Percentiles rank a stretch among this genome's conserved stretches.
phyloP scores from a whole-genome alignment of 2,113 vertebrate genomes.

The Pluvianellus socialis region DNA sequence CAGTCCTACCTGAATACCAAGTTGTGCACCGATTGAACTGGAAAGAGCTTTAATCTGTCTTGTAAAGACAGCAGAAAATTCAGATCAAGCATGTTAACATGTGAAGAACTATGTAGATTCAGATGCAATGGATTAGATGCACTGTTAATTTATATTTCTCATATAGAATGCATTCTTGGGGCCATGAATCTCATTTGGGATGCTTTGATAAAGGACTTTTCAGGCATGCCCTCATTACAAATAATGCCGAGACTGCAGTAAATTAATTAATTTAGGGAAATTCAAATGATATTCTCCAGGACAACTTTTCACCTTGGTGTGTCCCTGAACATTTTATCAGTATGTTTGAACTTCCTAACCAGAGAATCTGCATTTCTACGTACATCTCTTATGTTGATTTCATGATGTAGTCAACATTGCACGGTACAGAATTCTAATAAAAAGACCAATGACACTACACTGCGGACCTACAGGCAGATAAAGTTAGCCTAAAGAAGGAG shows the following conservation, averaged over 20 bases:
- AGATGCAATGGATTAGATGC: not conserved
- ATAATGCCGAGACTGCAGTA: not conserved
- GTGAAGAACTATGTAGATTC: not conserved
- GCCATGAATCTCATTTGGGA: fast-evolving
- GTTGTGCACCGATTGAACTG: not conserved
- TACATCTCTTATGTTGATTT: not conserved
- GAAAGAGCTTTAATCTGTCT: not conserved
- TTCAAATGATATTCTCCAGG: not conserved
- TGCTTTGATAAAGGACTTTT: not conserved
- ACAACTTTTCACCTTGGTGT: not conserved
- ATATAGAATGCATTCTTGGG: not conserved
- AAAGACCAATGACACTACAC: not conserved
- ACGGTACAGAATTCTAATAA: not conserved
- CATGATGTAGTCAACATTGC: not conserved
- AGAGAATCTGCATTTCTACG: not conserved
- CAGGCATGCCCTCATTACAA: not conserved
- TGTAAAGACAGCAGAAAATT: not conserved
- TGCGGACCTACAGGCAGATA: not conserved
- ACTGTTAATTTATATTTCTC: not conserved
- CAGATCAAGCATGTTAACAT: fast-evolving
- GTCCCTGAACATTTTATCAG: not conserved
- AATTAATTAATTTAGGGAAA: not conserved
- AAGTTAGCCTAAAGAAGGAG: not conserved
- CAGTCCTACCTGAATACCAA: not conserved
- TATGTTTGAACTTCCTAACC: not conserved